Conservation (phyloP, 2,888 invertebrate genomes). For the Micoletzkya japonica region DNA sequence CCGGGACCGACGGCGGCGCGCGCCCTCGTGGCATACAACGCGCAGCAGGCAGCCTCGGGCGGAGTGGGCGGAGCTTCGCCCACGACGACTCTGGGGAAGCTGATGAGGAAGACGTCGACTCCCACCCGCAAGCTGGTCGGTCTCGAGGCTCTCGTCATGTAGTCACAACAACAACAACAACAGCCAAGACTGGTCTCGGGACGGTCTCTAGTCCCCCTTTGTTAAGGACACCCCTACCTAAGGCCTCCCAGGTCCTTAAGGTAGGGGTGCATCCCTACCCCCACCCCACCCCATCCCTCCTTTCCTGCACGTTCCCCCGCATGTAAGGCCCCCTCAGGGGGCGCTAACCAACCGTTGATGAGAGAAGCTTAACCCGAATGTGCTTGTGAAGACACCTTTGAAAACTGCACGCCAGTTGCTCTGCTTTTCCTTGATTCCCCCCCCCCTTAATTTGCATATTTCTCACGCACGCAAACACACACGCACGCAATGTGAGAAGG, state of each 20-base stretch:
- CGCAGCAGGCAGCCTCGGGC: constrained; percentile 36
- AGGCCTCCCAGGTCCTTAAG: not conserved
- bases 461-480: no score
- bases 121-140: constrained; percentile 4
- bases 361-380: no score
- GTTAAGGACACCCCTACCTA: not conserved
- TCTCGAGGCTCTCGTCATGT: constrained; percentile 14
- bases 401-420: no score
- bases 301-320: not conserved
- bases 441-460: no score
- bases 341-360: not conserved
- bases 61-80: not conserved
- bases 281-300: not conserved
- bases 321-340: not conserved
- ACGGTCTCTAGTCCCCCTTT: no score
- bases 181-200: no score
- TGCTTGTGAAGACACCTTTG: no score
- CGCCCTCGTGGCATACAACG: constrained; percentile 46
- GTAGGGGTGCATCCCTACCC: not conserved
- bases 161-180: not conserved
- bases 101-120: not conserved
- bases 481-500: no score
- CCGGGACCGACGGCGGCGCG: constrained; percentile 61
- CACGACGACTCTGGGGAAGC: not conserved
- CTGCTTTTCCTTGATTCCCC: no score